Evolutionary conservation across 2,888 invertebrate species (phyloP), one percentile per base, ranked within the genome.

Genomic region (Machimus atricapillus): DNA sequence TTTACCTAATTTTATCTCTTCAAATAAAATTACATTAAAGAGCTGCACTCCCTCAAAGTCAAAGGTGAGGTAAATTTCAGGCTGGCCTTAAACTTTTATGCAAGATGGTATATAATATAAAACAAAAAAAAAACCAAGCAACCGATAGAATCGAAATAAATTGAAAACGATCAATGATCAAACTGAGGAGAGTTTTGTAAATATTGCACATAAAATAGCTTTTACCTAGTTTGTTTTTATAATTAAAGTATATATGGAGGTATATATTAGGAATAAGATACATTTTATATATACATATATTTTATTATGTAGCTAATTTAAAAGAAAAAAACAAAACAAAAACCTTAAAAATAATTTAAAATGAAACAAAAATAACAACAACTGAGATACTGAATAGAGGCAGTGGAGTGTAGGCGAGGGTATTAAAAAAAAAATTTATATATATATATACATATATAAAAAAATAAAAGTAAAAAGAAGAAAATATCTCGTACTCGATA

Each of bases 301-400:
- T 82, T 82, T 82, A 82, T 82, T 82, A 82, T 82, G 82, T 82
- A 82, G 82, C 23, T 82, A 82, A 82, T 82, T 82, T 82, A 82
- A 82, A 82, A 56, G 58, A 37, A 23, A 76, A 76, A 9, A 9
- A 34, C 6, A 34, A 34, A 37, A 76, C 34, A 37, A 5, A 27
- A 76, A 74, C 1, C 2, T 34, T 34, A 16, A 27, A 74, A 74
- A 31, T 9, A 7, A 74, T 34, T 27, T 74, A 16, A 74, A 74
- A 46, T 5, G 12, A 4, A 46, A 46, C 43, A 46, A 46, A 46
- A 46, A 12, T 34, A 76, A 34, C 23, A 58, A 58, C 34, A 58
- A 40, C 40, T 58, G n/a, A 58, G 34, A 76, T 31, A 76, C 12
- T 31, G 76, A 76, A 34, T 19, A 37, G 76, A n/a, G 66, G 66